phyloP scores from a whole-genome alignment of 2,888 invertebrate species.

The Troides aeacus region DNA sequence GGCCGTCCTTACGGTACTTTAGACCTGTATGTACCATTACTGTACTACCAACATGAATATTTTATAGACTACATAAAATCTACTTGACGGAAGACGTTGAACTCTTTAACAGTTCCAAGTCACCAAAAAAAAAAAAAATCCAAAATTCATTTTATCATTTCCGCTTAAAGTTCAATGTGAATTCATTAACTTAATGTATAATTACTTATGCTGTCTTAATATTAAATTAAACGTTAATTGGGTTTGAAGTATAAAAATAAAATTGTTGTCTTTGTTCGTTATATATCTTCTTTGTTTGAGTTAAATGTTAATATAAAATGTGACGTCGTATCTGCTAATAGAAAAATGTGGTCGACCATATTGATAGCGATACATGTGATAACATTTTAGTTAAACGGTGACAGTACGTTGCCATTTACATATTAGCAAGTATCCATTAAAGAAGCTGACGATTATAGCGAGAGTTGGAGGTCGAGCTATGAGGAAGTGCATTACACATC shows the following conservation, averaged over 20 bases:
- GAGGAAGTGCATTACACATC: conserved; percentile 53
- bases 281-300: not conserved
- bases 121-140: not conserved
- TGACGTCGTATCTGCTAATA: conserved; percentile 8
- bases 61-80: conserved; percentile 27
- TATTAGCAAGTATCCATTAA: conserved; percentile 27
- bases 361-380: not conserved
- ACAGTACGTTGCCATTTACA: conserved; percentile 2
- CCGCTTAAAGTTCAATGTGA: not conserved
- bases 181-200: not conserved
- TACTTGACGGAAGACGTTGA: not conserved
- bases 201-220: not conserved
- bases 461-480: conserved; percentile 45
- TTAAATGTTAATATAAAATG: not conserved
- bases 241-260: not conserved
- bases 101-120: not conserved
- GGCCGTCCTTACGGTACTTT: conserved; percentile 62
- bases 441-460: conserved; percentile 32
- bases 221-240: not conserved
- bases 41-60: conserved; percentile 31
- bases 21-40: conserved; percentile 45
- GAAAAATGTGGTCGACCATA: not conserved
- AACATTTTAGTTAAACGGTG: conserved; percentile 5
- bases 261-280: not conserved
- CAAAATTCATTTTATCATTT: not conserved